Base-by-base conservation (phyloP, 2,113 vertebrate genomes). In the Choloepus hoffmanni region DNA sequence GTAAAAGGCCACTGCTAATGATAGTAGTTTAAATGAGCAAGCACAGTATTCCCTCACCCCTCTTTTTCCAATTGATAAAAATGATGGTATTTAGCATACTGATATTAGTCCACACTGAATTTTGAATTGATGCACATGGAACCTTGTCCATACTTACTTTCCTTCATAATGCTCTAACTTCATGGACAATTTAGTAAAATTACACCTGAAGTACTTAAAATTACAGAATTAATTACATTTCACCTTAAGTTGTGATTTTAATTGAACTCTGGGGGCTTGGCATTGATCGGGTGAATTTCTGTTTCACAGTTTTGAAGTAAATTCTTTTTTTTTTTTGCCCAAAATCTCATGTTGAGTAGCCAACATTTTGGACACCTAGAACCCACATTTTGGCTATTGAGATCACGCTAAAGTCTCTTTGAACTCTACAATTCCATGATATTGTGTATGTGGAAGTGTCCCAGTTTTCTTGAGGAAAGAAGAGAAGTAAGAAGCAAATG, bases 191-290 rank as follows among this genome's bases (percentile, higher is more conserved):
- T 95, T 85, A 65, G 40, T 90, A 81, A 92, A 95, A 91, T 94
- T 91, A 94, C 1, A 85, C 50, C n/a, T 77, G 36, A 96, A 67
- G 40, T 87, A 79, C 77, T 88, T 92, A 78, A 82, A 82, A 89
- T 81, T 88, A 81, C 58, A 92, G 23, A 93, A 81, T 45, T 87
- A 81, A 79, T 93, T 24, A 85, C 15, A 92, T 89, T 95, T 89
- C 30, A 63, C 63, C 70, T 78, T 92, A 68, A 95, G 87, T 86
- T 93, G 67, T 40, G 67, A 10, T 76, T 92, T 90, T 81, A 85
- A 88, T 76, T 48, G 40, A 60, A 72, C 48, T 88, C 33, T 92
- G 36, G 28, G 68, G 50, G 65, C n/a, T 45, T 70, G 15, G 12
- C 90, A 74, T 50, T 63, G 26, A 77, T 45, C 58, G n/a, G 18